Percentiles rank a stretch among this genome's conserved stretches.
Evolutionary conservation across 2,888 invertebrate species (phyloP).

Genomic region (Hyalella azteca): DNA sequence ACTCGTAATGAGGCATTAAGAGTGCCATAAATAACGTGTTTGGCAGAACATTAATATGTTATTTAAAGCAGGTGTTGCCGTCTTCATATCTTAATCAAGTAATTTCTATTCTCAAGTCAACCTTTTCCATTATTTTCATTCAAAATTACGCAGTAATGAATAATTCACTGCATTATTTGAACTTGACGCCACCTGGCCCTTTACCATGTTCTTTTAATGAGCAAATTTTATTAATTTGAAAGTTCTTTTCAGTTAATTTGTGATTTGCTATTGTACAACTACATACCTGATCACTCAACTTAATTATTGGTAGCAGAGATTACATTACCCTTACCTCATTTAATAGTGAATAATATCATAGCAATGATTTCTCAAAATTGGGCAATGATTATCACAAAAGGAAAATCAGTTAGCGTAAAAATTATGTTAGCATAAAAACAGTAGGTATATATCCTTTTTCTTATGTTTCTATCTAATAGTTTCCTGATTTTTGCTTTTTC

Average conservation of each 20-base stretch:
- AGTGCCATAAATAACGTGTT: constrained; percentile 2
- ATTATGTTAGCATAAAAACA: not conserved
- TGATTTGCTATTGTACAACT: not conserved
- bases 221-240: not conserved
- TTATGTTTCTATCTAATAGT: no score
- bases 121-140: not conserved
- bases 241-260: not conserved
- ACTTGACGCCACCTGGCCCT: not conserved
- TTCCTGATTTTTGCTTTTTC: no score
- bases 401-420: not conserved
- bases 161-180: not conserved
- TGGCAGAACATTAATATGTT: constrained; percentile 2
- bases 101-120: not conserved
- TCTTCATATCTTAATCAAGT: not conserved
- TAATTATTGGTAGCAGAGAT: not conserved
- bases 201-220: not conserved
- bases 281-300: not conserved
- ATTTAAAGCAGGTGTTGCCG: constrained; percentile 10
- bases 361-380: not conserved
- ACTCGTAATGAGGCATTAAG: not conserved
- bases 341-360: not conserved
- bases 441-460: not conserved
- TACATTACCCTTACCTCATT: not conserved
- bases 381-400: not conserved
- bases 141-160: not conserved